Percentiles rank a stretch among this genome's conserved stretches.
Conservation (phyloP, 2,797 vertebrate species). For the Sebastes matsubarae region DNA sequence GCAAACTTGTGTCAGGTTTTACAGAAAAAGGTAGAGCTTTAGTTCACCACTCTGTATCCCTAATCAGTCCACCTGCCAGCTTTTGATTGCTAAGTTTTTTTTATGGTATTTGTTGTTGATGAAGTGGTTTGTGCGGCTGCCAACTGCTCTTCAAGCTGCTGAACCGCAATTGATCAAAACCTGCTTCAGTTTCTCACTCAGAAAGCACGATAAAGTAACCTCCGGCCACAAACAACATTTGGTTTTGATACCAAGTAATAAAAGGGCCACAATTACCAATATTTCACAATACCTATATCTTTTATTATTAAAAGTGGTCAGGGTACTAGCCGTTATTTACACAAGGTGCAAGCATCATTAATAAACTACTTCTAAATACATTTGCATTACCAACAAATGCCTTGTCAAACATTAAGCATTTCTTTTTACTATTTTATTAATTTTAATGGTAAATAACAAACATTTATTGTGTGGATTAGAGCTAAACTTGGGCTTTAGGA, state of each 20-base stretch:
- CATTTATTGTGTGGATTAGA: not conserved
- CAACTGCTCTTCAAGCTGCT: not conserved
- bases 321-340: too few species aligned
- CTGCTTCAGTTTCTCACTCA: not conserved
- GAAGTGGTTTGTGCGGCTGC: not conserved
- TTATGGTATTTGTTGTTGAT: conserved; percentile 4
- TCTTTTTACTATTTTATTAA: too few species aligned
- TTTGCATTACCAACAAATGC: too few species aligned
- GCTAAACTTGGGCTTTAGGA: not conserved
- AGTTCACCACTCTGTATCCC: not conserved
- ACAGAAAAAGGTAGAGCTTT: not conserved
- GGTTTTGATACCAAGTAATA: not conserved
- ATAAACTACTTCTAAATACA: too few species aligned
- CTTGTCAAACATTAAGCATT: too few species aligned
- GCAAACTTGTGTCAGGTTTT: not conserved
- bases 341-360: too few species aligned
- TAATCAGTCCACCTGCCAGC: not conserved
- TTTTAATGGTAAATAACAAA: not conserved
- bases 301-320: too few species aligned
- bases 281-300: too few species aligned
- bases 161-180: not conserved
- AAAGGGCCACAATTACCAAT: not conserved
- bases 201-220: not conserved
- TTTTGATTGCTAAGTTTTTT: too few species aligned
- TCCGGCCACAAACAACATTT: not conserved